A percentile compares a stretch with the other conserved stretches of the same genome.
Evolutionary conservation across 2,113 vertebrate genomes (phyloP).

Genomic region (Oncorhynchus mykiss): DNA sequence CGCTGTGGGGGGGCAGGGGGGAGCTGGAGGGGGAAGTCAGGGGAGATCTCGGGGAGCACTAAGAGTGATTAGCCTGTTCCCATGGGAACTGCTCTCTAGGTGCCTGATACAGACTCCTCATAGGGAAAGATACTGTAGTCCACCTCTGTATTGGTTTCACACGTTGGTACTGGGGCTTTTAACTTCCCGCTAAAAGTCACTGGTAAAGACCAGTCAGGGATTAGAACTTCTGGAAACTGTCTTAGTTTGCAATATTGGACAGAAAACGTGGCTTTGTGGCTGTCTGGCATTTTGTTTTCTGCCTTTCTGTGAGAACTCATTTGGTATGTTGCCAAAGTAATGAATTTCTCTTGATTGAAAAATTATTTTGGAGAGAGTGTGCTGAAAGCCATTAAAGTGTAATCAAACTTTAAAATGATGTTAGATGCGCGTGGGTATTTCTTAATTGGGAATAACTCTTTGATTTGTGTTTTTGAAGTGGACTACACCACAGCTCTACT

Average conservation of each 20-base stretch:
- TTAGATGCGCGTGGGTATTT: constrained; percentile 40
- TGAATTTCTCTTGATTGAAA: constrained; percentile 74
- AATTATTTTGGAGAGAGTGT: constrained; percentile 56
- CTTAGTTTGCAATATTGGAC: constrained; percentile 29
- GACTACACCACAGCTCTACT: constrained; percentile 34
- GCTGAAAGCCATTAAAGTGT: constrained; percentile 73
- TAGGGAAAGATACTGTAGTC: not conserved
- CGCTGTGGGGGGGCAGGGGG: not conserved
- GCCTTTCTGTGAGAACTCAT: not conserved
- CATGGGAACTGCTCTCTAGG: constrained; percentile 53
- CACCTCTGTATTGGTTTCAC: constrained; percentile 3
- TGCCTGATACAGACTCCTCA: not conserved
- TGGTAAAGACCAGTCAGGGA: constrained; percentile 19
- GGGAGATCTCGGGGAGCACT: constrained; percentile 28
- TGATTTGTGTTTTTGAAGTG: constrained; percentile 43
- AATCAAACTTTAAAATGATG: constrained; percentile 74
- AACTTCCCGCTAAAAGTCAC: constrained; percentile 28
- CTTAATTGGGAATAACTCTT: constrained; percentile 61
- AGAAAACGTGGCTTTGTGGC: constrained; percentile 10
- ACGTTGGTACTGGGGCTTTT: constrained; percentile 53
- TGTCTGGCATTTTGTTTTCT: constrained; percentile 44
- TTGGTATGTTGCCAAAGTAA: constrained; percentile 54
- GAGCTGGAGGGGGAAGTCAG: not conserved
- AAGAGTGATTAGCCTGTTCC: constrained; percentile 56
- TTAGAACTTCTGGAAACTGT: constrained; percentile 8